Evolutionary conservation across 1,140 invertebrate genomes (phyloP).

Genomic region (Diachasma alloeum): DNA sequence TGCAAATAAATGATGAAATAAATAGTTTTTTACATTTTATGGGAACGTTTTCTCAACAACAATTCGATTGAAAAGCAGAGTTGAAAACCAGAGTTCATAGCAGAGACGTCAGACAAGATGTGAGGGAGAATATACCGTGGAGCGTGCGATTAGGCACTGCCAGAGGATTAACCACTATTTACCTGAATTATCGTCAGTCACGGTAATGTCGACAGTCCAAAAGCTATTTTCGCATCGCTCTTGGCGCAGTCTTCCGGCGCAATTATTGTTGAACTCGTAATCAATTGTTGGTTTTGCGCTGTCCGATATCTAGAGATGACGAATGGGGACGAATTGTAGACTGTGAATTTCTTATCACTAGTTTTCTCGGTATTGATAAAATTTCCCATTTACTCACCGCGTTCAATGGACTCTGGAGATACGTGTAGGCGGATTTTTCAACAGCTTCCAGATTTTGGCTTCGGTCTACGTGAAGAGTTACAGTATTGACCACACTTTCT

Average conservation of each 20-base stretch:
- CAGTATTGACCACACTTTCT: slow-evolving; percentile 64
- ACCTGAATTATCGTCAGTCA: slow-evolving; percentile 68
- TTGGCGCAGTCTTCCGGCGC: slow-evolving; percentile 56
- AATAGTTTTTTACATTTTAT: too few relatives aligned
- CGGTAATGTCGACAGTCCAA: slow-evolving; percentile 71
- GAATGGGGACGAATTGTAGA: neutral
- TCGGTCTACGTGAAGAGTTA: slow-evolving; percentile 63
- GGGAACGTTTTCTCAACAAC: too few relatives aligned
- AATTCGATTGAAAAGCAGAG: too few relatives aligned
- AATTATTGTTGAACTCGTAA: slow-evolving; percentile 67
- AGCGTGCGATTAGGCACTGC: too few relatives aligned
- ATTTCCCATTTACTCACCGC: slow-evolving; percentile 33
- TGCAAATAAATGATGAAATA: too few relatives aligned
- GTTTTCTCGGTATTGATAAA: neutral
- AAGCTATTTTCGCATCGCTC: slow-evolving; percentile 65
- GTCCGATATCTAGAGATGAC: slow-evolving; percentile 44
- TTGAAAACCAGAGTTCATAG: too few relatives aligned
- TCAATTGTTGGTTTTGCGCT: slow-evolving; percentile 60
- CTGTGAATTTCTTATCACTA: neutral
- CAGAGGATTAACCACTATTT: slow-evolving; percentile 22
- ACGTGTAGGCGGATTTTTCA: slow-evolving; percentile 61
- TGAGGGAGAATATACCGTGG: too few relatives aligned
- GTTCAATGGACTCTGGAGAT: slow-evolving; percentile 48
- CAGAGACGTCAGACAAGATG: too few relatives aligned
- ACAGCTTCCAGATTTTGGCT: slow-evolving; percentile 38